Conservation (phyloP, 1,140 invertebrate species). For the Papilio polyxenes region DNA sequence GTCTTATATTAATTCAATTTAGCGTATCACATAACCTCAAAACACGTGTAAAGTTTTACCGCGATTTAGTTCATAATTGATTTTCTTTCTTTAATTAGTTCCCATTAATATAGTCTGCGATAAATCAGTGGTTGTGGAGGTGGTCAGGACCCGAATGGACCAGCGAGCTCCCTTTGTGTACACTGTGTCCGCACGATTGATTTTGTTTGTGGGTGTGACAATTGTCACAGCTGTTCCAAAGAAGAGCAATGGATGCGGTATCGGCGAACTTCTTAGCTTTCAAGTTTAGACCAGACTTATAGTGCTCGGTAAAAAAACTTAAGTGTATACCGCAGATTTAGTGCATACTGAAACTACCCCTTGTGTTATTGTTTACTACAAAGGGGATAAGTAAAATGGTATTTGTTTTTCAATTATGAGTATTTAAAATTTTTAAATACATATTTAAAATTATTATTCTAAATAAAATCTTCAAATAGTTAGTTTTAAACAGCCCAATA, state of each 20-base stretch:
- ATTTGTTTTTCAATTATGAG: too few relatives aligned
- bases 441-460: too few relatives aligned
- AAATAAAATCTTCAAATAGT: too few relatives aligned
- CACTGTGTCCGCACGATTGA: slow-evolving; percentile 50
- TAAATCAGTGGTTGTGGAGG: slow-evolving; percentile 36
- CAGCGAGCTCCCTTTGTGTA: slow-evolving; percentile 28
- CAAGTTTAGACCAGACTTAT: too few relatives aligned
- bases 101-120: slow-evolving; percentile 36
- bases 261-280: slow-evolving; percentile 32
- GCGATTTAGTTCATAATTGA: neutral
- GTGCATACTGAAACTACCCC: too few relatives aligned
- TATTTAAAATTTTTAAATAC: too few relatives aligned
- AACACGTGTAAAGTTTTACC: slow-evolving; percentile 15
- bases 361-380: too few relatives aligned
- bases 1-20: neutral
- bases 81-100: slow-evolving; percentile 42
- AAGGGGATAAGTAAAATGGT: too few relatives aligned
- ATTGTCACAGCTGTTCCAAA: slow-evolving; percentile 13
- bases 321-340: too few relatives aligned
- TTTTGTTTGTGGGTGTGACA: slow-evolving; percentile 50
- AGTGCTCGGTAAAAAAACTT: too few relatives aligned
- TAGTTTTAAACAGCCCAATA: too few relatives aligned
- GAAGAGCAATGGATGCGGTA: slow-evolving; percentile 40
- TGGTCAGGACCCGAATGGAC: slow-evolving; percentile 36
- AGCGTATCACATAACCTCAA: slow-evolving; percentile 11